Conservation (phyloP, 2,113 vertebrate species). For the Marmota monax region DNA sequence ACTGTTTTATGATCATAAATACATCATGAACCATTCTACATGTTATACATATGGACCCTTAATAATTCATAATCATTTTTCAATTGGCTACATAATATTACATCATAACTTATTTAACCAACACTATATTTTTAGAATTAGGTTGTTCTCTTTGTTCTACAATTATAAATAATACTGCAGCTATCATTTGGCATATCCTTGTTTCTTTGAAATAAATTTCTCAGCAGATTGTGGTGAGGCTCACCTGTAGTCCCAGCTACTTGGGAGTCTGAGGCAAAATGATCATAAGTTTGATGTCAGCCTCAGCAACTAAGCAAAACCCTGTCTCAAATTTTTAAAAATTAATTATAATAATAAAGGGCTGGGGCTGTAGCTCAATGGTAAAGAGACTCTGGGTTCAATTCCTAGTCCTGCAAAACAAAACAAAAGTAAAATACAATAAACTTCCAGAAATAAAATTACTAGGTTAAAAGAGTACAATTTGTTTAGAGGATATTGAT, state of each 20-base stretch:
- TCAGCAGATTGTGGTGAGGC: background rate
- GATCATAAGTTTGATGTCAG: no score
- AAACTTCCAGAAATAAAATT: background rate
- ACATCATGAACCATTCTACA: background rate
- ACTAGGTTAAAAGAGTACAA: background rate
- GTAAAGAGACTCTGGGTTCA: no score
- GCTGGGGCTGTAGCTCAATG: no score
- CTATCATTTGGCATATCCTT: background rate
- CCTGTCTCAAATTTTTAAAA: no score
- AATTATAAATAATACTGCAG: background rate
- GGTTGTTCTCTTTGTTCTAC: background rate
- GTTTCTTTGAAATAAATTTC: constrained; percentile 40
- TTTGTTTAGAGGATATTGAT: background rate
- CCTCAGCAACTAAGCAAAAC: no score
- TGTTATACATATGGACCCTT: background rate
- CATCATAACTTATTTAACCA: background rate
- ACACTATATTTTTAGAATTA: background rate
- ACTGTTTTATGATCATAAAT: background rate
- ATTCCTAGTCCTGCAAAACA: no score
- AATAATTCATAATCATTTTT: constrained; percentile 26
- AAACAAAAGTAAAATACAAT: background rate
- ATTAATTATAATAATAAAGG: no score
- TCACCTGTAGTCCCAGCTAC: no score
- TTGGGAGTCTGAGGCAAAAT: no score
- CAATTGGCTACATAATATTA: background rate